These are phyloP conservation scores for Prochilodus magdalenae DNA, from an alignment of 2,113 vertebrate species.

Conservation along the genomic window DNA sequence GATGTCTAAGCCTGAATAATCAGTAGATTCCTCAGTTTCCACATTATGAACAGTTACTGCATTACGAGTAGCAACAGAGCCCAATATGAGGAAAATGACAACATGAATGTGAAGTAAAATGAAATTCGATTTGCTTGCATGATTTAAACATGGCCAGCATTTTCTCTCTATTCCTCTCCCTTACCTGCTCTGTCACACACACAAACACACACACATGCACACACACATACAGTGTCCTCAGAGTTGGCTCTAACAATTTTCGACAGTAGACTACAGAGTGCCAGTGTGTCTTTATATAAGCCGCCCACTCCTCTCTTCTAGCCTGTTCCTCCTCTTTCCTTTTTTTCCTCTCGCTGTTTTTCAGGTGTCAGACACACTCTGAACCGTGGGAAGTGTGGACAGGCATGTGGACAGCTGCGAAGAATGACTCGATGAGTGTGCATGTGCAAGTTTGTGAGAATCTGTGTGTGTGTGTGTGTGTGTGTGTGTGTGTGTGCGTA, in stretches of 20 bases:
- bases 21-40: no score
- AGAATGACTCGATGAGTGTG: constrained; percentile 48
- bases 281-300: constrained; percentile 74
- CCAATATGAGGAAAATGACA: not conserved
- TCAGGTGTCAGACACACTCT: constrained; percentile 67
- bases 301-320: constrained; percentile 64
- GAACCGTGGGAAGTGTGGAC: constrained; percentile 74
- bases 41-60: no score
- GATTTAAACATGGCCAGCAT: not conserved
- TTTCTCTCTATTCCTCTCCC: not conserved
- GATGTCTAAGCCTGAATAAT: no score
- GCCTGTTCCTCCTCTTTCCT: constrained; percentile 49
- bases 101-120: not conserved
- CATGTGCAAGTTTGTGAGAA: constrained; percentile 48
- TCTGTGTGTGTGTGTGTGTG: constrained; percentile 22
- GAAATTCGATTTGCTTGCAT: not conserved
- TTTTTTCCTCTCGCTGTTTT: constrained; percentile 35
- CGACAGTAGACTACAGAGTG: constrained; percentile 60
- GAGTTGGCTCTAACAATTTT: constrained; percentile 47
- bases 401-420: constrained; percentile 74
- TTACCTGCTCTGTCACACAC: not conserved
- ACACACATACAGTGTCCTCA: constrained; percentile 26
- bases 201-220: constrained; percentile 23
- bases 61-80: not conserved
- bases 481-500: constrained; percentile 18